Percentiles rank a stretch among this genome's conserved stretches.
Evolutionary conservation across 2,888 invertebrate genomes (phyloP).

Genomic region (Lasioglossum lativentre): DNA sequence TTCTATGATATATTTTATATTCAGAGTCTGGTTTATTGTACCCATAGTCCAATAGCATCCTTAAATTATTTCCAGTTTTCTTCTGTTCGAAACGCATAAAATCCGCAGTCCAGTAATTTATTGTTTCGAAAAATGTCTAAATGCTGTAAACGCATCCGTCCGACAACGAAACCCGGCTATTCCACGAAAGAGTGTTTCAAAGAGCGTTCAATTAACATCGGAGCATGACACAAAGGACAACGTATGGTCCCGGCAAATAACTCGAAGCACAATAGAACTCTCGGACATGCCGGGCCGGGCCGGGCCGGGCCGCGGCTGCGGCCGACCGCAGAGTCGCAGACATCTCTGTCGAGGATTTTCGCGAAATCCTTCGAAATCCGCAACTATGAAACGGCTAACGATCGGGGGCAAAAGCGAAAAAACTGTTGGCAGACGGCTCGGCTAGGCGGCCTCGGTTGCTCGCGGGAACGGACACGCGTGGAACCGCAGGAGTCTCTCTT

Average conservation of each 20-base stretch:
- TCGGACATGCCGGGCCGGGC: not conserved
- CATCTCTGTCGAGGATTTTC: not conserved
- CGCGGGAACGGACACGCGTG: slow-evolving; percentile 7
- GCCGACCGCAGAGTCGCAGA: not conserved
- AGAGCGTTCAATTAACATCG: not conserved
- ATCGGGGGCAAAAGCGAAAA: not conserved
- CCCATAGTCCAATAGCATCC: too few species aligned
- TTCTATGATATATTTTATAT: too few species aligned
- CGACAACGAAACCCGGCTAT: not conserved
- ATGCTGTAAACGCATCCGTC: not conserved
- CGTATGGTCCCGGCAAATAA: not conserved
- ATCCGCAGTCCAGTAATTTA: too few species aligned
- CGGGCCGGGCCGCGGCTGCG: too few species aligned
- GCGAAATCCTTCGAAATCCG: slow-evolving; percentile 1
- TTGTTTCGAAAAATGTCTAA: not conserved
- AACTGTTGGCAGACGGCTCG: not conserved
- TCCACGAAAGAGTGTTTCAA: not conserved
- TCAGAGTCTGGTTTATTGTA: too few species aligned
- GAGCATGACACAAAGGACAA: not conserved
- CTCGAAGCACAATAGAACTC: not conserved
- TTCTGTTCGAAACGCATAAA: too few species aligned
- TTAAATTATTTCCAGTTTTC: too few species aligned
- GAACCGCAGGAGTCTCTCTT: slow-evolving; percentile 29
- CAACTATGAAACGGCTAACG: not conserved
- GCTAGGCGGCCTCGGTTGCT: not conserved